phyloP scores from a whole-genome alignment of 2,113 vertebrate genomes.

The Misgurnus anguillicaudatus region DNA sequence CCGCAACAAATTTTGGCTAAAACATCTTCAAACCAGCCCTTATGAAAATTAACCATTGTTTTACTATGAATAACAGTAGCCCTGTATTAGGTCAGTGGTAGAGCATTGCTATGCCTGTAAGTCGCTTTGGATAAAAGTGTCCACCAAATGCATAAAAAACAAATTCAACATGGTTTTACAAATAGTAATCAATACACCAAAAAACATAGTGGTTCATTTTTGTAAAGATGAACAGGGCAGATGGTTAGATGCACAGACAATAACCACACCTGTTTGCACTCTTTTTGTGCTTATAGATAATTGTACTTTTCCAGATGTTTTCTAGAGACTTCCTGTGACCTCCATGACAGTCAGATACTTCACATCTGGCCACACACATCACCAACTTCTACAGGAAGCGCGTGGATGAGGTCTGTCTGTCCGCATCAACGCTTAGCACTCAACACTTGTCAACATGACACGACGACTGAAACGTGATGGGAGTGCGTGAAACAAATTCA shows the following conservation, averaged over 20 bases:
- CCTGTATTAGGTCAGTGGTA: no score
- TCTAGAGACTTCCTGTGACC: slow-evolving; percentile 29
- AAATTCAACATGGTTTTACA: no score
- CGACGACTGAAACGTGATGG: slow-evolving; percentile 28
- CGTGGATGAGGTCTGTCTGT: slow-evolving; percentile 26
- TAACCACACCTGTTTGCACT: slow-evolving; percentile 35
- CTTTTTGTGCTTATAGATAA: slow-evolving; percentile 20
- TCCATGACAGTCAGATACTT: slow-evolving; percentile 7
- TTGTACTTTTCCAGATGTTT: slow-evolving; percentile 47
- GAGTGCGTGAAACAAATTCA: slow-evolving; percentile 1
- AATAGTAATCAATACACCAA: no score
- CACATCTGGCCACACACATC: slow-evolving; percentile 47
- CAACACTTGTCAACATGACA: slow-evolving; percentile 32
- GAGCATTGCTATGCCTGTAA: no score
- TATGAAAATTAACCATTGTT: no score
- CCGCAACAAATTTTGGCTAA: no score
- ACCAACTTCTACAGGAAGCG: slow-evolving; percentile 33
- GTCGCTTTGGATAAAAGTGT: not conserved
- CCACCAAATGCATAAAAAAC: not conserved
- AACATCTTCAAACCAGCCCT: no score
- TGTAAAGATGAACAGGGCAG: not conserved
- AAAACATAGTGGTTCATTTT: no score
- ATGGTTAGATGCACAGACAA: not conserved
- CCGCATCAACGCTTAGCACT: not conserved
- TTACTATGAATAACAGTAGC: no score